Base-by-base conservation (phyloP, 2,113 vertebrate genomes). In the Corythornis vintsioides region DNA sequence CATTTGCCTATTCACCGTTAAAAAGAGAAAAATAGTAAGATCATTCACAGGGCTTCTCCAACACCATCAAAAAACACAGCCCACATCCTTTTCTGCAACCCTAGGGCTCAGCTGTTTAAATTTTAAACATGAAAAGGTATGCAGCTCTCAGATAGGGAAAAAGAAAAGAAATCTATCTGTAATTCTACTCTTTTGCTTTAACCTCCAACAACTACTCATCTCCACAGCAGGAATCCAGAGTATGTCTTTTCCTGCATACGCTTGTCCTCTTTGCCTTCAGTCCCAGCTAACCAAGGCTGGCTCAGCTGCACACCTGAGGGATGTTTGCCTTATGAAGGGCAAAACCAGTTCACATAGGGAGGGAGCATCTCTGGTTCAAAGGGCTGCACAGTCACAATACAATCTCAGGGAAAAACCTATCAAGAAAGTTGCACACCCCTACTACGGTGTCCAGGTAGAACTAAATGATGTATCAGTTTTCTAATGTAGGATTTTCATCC, bases 201-300 rank as follows among this genome's bases (percentile, higher is more conserved):
- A 91, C 67, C 81, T 89, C 60, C 73, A 89, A 56, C 0, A 1
- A 86, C 89, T 70, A 93, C 74, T 83, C 89, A 92, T 89, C 84
- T 84, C 78, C 83, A 59, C 86, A 83, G 80, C 22, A 86, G 52
- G 85, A 95, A 95, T 95, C 92, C 50, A 64, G 95, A 94, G 75
- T 94, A 61, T 73, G 90, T 38, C 83, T 91, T 75, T 89, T 94
- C 92, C 95, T 94, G 89, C 91, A 90, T 40, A 84, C 28, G 28
- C 82, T 73, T 91, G 67, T 92, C 91, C 89, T 94, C 22, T 74
- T 86, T 73, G 93, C 92, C 90, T 89, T 89, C 81, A 13, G 75
- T 70, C 74, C 64, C 69, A 93, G 57, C 60, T 82, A 86, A 69
- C 69, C 9, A 4, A 76, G 33, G 31, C 61, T 47, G 52, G 85